Conservation (phyloP, 1,140 invertebrate genomes). For the Halesus radiatus region DNA sequence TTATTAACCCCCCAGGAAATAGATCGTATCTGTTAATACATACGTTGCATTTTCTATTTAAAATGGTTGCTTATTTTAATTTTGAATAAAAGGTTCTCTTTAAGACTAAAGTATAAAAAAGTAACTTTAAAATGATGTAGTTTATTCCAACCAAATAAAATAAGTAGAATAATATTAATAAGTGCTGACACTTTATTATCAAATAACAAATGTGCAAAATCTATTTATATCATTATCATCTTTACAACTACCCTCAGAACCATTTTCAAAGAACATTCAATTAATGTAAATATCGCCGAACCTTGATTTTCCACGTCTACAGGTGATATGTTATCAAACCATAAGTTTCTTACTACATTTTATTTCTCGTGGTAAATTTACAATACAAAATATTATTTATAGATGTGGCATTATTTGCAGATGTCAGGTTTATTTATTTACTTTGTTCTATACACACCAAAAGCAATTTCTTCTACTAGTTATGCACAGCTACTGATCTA, state of each 20-base stretch:
- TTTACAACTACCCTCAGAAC: constrained; percentile 39
- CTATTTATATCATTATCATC: constrained; percentile 54
- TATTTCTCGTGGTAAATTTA: constrained; percentile 50
- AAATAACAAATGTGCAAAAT: constrained; percentile 57
- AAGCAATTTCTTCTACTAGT: constrained; percentile 56
- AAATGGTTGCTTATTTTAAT: too few relatives aligned
- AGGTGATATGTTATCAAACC: constrained; percentile 54
- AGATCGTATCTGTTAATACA: too few relatives aligned
- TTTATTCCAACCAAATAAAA: not conserved
- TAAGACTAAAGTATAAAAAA: not conserved
- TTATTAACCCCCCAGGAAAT: too few relatives aligned
- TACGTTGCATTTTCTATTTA: too few relatives aligned
- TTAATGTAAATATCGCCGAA: constrained; percentile 45
- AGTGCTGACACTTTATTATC: constrained; percentile 52
- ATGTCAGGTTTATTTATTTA: constrained; percentile 48
- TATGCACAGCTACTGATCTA: constrained; percentile 54
- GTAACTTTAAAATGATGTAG: not conserved
- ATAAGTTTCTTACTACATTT: constrained; percentile 47
- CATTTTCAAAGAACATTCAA: constrained; percentile 42
- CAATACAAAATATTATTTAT: constrained; percentile 49
- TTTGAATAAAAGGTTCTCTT: not conserved
- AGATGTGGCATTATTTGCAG: constrained; percentile 29
- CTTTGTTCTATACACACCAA: constrained; percentile 56
- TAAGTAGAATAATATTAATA: constrained; percentile 14
- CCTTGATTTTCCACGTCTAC: constrained; percentile 42